phyloP scores from a whole-genome alignment of 2,797 vertebrate genomes.

The Pseudomugil tenellus region DNA sequence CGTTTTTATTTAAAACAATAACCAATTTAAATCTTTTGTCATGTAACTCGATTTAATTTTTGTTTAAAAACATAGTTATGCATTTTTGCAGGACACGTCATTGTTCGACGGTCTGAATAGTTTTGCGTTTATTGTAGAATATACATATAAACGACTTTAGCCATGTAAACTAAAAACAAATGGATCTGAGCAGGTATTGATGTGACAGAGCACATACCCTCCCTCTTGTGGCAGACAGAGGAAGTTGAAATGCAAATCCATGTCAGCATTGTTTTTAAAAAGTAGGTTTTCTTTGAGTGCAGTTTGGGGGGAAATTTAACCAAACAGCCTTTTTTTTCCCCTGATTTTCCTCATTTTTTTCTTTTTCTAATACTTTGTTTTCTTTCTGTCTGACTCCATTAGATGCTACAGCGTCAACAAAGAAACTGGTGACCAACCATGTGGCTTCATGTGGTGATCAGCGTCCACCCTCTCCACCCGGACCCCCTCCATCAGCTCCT shows the following conservation, averaged over 20 bases:
- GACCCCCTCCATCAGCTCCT: conserved; percentile 83
- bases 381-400: conserved; percentile 44
- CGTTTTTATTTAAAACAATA: not conserved
- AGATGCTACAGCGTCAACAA: conserved; percentile 84
- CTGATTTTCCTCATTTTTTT: too few relatives aligned
- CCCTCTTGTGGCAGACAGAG: conserved; percentile 70
- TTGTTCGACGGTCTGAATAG: not conserved
- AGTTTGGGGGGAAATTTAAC: too few relatives aligned
- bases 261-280: not conserved
- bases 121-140: not conserved
- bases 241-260: conserved; percentile 28
- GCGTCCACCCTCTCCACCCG: conserved; percentile 88
- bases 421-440: conserved; percentile 77
- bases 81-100: not conserved
- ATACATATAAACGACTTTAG: too few relatives aligned
- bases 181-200: not conserved
- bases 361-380: conserved; percentile 38
- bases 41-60: not conserved
- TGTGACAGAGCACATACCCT: conserved; percentile 9
- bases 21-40: not conserved
- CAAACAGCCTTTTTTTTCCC: too few relatives aligned
- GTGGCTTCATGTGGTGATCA: conserved; percentile 85
- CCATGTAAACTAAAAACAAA: too few relatives aligned
- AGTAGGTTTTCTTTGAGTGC: not conserved
- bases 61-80: not conserved